Evolutionary conservation across 2,888 invertebrate genomes (phyloP), one percentile per base, ranked within the genome.

Genomic region (Schrankia costaestrigalis): DNA sequence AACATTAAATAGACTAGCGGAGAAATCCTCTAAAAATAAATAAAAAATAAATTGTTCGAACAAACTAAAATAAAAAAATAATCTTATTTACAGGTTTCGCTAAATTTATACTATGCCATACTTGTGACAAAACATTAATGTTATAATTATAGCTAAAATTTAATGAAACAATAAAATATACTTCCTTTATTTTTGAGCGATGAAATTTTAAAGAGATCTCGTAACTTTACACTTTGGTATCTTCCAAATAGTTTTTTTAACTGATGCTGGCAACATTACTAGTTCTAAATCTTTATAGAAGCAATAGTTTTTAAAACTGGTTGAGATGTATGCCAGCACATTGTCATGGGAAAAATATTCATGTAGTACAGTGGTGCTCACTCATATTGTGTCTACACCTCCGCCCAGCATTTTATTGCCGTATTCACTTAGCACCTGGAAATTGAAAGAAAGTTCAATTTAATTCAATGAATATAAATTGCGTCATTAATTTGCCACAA

Each of bases 321-420:
- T 24, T 24, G 34, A 45, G 28, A 42, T 39, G 33, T 37, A 41
- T 37, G 49, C 28, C 47, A 36, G n/a, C n/a, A 30, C 41, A 12
- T 32, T 49, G 61, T 57, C 58, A 61, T 59, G 61, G 47, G 25
- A 31, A 31, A 33, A 42, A 34, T 32, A 37, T 32, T 8, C 19
- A 31, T 39, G 31, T 43, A n/a, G n/a, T 36, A 31, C 31, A n/a
- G 13, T 36, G 10, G 13, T 13, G 38, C 18, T 10, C 11, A 18
- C 9, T 72, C 58, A 86, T 28, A 86, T 81, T 9, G 75, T 77
- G 58, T 87, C 86, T 2, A 81, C 75, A 17, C 85, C 86, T 5
- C 78, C 81, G 42, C 95, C 95, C 64, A 95, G 93, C 58, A 95
- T 89, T 84, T 95, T 95, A 50, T 94, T 93, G 44, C 95, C 95